Evolutionary conservation across 2,888 invertebrate genomes (phyloP), one percentile per base, ranked within the genome.

Genomic region (Polylopha cassiicola): DNA sequence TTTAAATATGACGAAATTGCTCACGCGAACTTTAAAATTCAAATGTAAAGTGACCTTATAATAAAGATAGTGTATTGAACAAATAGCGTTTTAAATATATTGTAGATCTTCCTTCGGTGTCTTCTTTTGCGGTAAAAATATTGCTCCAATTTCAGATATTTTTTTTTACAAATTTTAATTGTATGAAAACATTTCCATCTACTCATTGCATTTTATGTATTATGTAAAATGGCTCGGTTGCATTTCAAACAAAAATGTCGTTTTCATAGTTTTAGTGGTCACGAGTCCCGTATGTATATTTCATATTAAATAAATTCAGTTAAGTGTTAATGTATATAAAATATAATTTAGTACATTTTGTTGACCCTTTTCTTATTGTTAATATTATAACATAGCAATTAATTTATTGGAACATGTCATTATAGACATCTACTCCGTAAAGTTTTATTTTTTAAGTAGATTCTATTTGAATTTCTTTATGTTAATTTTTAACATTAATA

Each of bases 311-410:
- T 36, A 24, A 39, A 36, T 45, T 43, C 31, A 29, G 32, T 47
- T 66, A 66, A 69, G 65, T 64, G 67, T 61, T 71, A 71, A 61
- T 81, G 79, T 81, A 81, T 70, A 81, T 80, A 76, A 63, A 70
- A 65, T 69, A n/a, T 65, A 55, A 61, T 67, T 73, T 66, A 65
- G 59, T 60, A 60, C n/a, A 55, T 63, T 59, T 76, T 78, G 76
- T 79, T 81, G 72, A 76, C 61, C 59, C 57, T 64, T 64, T 68
- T 66, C 48, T 65, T 62, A 74, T 72, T 77, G 71, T 78, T 78
- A 73, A 65, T 67, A 55, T 61, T 63, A 62, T 71, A 61, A 57
- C 53, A 48, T 62, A 69, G 60, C 48, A 51, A 56, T 55, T 67
- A 67, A 65, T 62, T 55, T 53, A 55, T 64, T 73, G 68, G 68